Evolutionary conservation across 2,113 vertebrate species (phyloP).

Genomic region (Pagrus major): DNA sequence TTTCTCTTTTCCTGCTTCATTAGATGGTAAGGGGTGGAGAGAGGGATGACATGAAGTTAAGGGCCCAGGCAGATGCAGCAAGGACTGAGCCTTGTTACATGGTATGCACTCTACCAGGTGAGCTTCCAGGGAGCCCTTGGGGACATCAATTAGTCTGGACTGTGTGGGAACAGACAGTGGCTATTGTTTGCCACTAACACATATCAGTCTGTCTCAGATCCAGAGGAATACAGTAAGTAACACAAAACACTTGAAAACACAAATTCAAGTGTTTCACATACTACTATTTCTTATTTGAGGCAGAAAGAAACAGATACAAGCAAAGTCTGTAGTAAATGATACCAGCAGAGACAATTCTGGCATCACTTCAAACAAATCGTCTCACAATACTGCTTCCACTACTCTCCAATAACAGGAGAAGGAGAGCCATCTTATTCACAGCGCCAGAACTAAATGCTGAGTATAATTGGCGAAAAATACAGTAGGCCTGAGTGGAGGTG

Average conservation of each 20-base stretch:
- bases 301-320: not conserved
- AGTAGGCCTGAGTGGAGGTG: not conserved
- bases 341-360: conserved; percentile 13
- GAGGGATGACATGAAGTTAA: too few species aligned
- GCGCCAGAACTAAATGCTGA: not conserved
- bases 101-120: too few species aligned
- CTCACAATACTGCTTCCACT: not conserved
- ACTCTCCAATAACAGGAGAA: conserved; percentile 7
- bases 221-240: not conserved
- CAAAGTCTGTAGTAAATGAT: conserved; percentile 9
- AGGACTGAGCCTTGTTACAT: too few species aligned
- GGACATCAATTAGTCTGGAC: not conserved
- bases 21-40: too few species aligned
- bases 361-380: conserved; percentile 29
- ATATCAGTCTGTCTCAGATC: not conserved
- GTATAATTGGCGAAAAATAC: conserved; percentile 9
- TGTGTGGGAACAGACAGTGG: not conserved
- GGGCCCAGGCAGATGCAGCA: too few species aligned
- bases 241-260: not conserved
- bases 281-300: not conserved
- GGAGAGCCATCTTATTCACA: conserved; percentile 6
- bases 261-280: not conserved
- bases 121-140: too few species aligned
- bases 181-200: not conserved
- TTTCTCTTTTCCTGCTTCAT: too few species aligned